These are phyloP conservation scores for Polyploca ridens DNA, from an alignment of 2,888 invertebrate species.

Conservation along the genomic window DNA sequence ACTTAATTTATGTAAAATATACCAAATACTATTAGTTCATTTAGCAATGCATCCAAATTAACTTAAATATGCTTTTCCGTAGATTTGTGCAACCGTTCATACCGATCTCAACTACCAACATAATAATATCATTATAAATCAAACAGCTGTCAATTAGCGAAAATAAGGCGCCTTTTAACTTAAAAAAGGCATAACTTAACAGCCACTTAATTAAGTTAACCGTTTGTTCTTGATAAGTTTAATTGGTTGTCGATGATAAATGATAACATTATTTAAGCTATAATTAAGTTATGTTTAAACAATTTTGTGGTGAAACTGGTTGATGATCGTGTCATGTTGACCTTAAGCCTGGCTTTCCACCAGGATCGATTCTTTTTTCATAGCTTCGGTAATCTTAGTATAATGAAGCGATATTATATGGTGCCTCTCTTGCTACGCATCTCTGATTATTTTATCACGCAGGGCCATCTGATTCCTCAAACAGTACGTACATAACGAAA, in stretches of 20 bases:
- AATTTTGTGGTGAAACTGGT: background rate
- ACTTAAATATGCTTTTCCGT: background rate
- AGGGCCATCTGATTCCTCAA: too few species aligned
- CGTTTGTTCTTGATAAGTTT: slow-evolving; percentile 20
- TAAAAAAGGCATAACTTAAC: slow-evolving; percentile 18
- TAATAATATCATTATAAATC: slow-evolving; percentile 8
- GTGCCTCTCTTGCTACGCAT: too few species aligned
- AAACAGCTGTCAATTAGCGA: slow-evolving; percentile 25
- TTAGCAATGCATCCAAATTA: background rate
- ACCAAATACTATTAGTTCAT: too few species aligned
- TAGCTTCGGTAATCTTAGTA: too few species aligned
- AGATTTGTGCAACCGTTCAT: background rate
- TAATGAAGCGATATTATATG: too few species aligned
- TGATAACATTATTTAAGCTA: slow-evolving; percentile 23
- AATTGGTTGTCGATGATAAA: slow-evolving; percentile 26
- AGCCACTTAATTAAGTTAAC: slow-evolving; percentile 18
- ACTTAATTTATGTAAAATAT: too few species aligned
- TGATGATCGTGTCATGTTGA: background rate
- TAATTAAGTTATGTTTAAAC: background rate
- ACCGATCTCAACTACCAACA: slow-evolving; percentile 1
- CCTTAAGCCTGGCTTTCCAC: too few species aligned
- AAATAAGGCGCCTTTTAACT: slow-evolving; percentile 10
- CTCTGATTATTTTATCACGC: too few species aligned
- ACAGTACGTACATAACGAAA: too few species aligned
- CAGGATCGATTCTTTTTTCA: too few species aligned